Evolutionary conservation across 1,140 invertebrate species (phyloP), one percentile per base, ranked within the genome.

Genomic region (Bombus waltoni): DNA sequence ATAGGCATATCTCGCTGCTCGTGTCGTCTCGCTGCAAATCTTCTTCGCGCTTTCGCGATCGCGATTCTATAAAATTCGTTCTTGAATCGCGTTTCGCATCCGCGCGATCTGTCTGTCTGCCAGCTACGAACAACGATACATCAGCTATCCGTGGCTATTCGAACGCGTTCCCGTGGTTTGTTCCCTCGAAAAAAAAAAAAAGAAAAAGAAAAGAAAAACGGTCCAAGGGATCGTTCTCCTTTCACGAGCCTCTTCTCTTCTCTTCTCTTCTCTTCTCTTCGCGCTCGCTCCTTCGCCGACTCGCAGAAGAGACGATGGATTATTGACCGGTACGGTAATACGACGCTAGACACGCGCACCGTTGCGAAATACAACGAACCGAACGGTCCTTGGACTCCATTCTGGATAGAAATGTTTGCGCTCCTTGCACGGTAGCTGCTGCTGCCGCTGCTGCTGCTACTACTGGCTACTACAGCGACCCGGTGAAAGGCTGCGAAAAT

Each of bases 401-500:
- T 91, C 84, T 77, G 80, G 80, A 79, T 68, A 65, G 83, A 86
- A 79, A 88, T 47, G 70, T 81, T 85, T 38, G 68, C 66, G 86
- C 42, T 89, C 38, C 44, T 87, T 82, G 65, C 71, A 84, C 74
- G 85, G 42, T 85, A 85, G 80, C 71, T 32, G 25, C 32, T 62
- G 72, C 44, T 53, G 47, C 44, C 22, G 47, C 6, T 22, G 47
- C 18, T 53, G 47, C 32, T 32, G 32, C 6, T 22, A 18, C 18
- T 53, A 22, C 44, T 66, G 18, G 75, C 73, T 42, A 28, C 62
- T 53, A 44, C 53, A 81, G 75, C 79, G 68, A 87, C 59, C 28
- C 68, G 73, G 89, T 90, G 88, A 90, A 90, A 90, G 89, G 88
- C 88, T 90, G 81, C 59, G 86, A 90, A 90, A 90, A 90, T 90